These are phyloP conservation scores for Dreissena rostriformis DNA, from an alignment of 1,140 invertebrate species.

Conservation along the genomic window DNA sequence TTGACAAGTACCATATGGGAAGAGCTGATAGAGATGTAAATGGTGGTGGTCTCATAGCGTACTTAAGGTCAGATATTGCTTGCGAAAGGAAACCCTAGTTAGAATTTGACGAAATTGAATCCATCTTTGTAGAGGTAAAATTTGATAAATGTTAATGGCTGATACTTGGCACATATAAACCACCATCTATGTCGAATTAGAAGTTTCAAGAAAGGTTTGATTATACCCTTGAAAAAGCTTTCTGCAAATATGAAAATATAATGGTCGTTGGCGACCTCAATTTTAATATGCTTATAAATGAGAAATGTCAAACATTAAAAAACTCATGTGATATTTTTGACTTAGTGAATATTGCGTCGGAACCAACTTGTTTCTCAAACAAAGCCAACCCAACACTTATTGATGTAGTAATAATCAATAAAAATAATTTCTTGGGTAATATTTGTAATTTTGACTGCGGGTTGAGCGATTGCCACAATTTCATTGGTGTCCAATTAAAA, in stretches of 20 bases:
- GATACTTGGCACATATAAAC: slow-evolving; percentile 35
- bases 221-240: background rate
- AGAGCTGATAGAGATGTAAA: background rate
- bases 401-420: slow-evolving; percentile 8
- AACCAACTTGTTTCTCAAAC: slow-evolving; percentile 1
- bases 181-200: slow-evolving; percentile 3
- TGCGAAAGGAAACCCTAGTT: background rate
- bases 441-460: slow-evolving; percentile 9
- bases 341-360: background rate
- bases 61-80: slow-evolving; percentile 29
- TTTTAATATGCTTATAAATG: slow-evolving; percentile 37
- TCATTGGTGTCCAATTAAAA: slow-evolving; percentile 3
- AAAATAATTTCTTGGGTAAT: background rate
- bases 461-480: background rate
- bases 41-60: slow-evolving; percentile 25
- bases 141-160: background rate
- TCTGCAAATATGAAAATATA: slow-evolving; percentile 9
- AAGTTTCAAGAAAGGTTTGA: slow-evolving; percentile 12
- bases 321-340: slow-evolving; percentile 47
- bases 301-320: slow-evolving; percentile 5
- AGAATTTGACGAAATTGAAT: slow-evolving; percentile 18
- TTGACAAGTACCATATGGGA: background rate
- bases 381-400: background rate
- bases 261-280: slow-evolving; percentile 35
- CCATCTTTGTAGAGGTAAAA: slow-evolving; percentile 14